Conservation (phyloP, 1,140 invertebrate genomes). For the Scylla paramamosain region DNA sequence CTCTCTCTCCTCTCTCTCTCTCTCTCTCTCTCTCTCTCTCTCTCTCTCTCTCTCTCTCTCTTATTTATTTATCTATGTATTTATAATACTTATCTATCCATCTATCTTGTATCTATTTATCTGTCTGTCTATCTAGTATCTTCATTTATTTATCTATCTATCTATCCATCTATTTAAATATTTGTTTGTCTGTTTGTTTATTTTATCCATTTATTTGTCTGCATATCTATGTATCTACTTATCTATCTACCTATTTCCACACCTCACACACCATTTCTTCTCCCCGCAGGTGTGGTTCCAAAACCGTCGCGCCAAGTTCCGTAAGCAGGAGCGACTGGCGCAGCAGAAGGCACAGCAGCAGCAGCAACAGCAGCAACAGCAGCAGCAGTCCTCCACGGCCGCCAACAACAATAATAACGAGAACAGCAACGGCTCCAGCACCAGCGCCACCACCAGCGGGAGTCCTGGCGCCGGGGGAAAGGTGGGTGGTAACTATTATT, state of each 20-base stretch:
- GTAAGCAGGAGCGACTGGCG: conserved; percentile 89
- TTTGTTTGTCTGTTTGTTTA: too few relatives aligned
- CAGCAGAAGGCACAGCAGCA: conserved; percentile 84
- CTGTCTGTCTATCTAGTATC: too few relatives aligned
- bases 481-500: background rate
- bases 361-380: conserved; percentile 84
- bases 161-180: too few relatives aligned
- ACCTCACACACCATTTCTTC: background rate
- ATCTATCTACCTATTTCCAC: background rate
- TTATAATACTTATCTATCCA: too few relatives aligned
- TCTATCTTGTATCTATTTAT: too few relatives aligned
- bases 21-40: too few relatives aligned
- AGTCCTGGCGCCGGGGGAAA: conserved; percentile 32
- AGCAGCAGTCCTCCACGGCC: conserved; percentile 59
- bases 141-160: too few relatives aligned
- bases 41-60: too few relatives aligned
- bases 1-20: too few relatives aligned
- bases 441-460: conserved; percentile 54
- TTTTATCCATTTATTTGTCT: too few relatives aligned
- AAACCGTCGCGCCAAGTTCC: conserved; percentile 93
- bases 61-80: too few relatives aligned
- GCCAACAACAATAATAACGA: conserved; percentile 73
- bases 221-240: too few relatives aligned
- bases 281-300: conserved; percentile 94
- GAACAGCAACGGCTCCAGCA: conserved; percentile 61